These are phyloP conservation scores for Micropoecilia bifurca DNA, from an alignment of 2,797 vertebrate species.

Conservation along the genomic window DNA sequence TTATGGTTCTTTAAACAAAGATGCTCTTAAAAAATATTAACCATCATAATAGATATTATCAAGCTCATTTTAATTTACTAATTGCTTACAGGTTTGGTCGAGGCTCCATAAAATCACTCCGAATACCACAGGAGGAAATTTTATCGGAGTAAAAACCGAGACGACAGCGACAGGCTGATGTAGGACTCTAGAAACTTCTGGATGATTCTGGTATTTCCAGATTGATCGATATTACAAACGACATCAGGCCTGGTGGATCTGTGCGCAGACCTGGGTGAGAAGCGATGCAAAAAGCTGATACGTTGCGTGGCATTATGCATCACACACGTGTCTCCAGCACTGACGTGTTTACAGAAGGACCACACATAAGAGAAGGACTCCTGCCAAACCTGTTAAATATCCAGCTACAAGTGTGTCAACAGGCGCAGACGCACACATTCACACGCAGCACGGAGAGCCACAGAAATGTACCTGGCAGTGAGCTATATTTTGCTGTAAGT, in stretches of 20 bases:
- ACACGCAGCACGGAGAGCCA: conserved; percentile 57
- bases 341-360: conserved; percentile 72
- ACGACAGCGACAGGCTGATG: neutral
- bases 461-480: conserved; percentile 74
- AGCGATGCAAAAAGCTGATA: neutral
- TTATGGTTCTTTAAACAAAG: too few species aligned
- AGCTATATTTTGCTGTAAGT: conserved; percentile 71
- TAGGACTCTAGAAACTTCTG: neutral
- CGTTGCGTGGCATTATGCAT: conserved; percentile 12
- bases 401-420: conserved; percentile 68
- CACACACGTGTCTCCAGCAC: conserved; percentile 42
- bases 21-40: too few species aligned
- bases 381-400: conserved; percentile 67
- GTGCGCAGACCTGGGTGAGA: neutral
- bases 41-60: too few species aligned
- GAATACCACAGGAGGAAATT: neutral
- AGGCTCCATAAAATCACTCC: neutral
- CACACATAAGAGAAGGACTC: conserved; percentile 63
- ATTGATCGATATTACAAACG: neutral
- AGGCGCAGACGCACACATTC: conserved; percentile 8
- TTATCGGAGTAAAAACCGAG: neutral
- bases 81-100: neutral
- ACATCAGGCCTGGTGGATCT: neutral
- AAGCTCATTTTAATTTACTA: too few species aligned
- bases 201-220: neutral